phyloP scores from a whole-genome alignment of 2,113 vertebrate genomes.

The Bettongia penicillata region DNA sequence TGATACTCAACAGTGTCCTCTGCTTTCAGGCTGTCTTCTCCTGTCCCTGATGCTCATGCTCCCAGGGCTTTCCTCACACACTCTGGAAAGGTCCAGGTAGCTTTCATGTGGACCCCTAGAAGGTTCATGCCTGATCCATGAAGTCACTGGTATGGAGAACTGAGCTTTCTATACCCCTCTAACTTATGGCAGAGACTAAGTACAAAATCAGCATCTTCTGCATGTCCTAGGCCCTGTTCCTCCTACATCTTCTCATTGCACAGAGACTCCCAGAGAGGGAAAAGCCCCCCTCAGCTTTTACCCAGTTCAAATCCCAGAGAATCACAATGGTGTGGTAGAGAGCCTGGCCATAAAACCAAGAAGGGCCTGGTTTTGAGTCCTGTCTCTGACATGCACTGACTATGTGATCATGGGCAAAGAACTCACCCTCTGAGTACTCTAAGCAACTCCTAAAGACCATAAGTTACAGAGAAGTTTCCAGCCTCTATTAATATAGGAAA shows the following conservation, averaged over 20 bases:
- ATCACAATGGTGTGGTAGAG: no score
- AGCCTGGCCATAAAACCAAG: background rate
- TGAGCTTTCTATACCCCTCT: background rate
- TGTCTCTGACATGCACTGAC: background rate
- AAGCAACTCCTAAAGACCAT: no score
- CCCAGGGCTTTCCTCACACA: background rate
- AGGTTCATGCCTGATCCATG: background rate
- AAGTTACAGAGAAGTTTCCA: no score
- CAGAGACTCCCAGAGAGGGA: background rate
- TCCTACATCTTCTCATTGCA: background rate
- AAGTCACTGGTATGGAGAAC: background rate
- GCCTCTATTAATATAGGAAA: no score
- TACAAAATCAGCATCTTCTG: no score
- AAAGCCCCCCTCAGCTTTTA: background rate
- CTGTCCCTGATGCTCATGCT: background rate
- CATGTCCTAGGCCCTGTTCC: no score
- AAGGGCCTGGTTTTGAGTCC: background rate
- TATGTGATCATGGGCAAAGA: no score
- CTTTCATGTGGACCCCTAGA: background rate
- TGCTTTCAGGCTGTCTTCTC: slow-evolving; percentile 36
- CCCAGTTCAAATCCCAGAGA: background rate
- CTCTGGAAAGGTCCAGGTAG: background rate
- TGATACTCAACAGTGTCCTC: slow-evolving; percentile 35
- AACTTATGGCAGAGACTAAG: background rate
- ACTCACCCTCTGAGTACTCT: no score